Evolutionary conservation across 2,888 invertebrate species (phyloP).

Genomic region (Suillia variegata): DNA sequence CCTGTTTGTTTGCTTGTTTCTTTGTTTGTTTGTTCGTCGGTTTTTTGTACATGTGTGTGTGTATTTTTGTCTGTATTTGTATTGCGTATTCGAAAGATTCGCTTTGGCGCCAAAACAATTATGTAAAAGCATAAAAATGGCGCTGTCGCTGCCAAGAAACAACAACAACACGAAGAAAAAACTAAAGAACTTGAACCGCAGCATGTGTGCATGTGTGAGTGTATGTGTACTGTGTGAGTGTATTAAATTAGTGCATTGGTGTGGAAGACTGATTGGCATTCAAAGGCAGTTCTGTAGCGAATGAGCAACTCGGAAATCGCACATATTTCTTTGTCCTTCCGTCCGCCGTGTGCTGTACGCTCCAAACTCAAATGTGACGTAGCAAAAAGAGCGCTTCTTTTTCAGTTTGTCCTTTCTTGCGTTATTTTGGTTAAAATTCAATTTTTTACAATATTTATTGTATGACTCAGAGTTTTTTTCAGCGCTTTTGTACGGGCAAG

Average conservation of each 20-base stretch:
- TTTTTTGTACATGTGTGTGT: neutral
- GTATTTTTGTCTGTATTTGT: neutral
- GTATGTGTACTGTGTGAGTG: constrained; percentile 16
- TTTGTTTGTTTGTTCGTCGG: too few relatives aligned
- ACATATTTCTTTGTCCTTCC: too few relatives aligned
- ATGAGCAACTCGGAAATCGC: too few relatives aligned
- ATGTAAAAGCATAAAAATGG: neutral
- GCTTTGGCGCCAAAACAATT: neutral
- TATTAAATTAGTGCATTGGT: constrained; percentile 48
- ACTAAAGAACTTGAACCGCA: neutral
- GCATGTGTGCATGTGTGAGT: neutral
- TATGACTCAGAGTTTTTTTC: too few relatives aligned
- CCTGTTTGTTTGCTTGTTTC: too few relatives aligned
- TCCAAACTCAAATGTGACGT: too few relatives aligned
- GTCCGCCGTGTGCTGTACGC: too few relatives aligned
- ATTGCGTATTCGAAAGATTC: neutral
- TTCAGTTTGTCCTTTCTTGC: too few relatives aligned
- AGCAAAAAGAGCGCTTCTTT: too few relatives aligned
- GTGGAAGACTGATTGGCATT: constrained; percentile 54
- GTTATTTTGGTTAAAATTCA: too few relatives aligned
- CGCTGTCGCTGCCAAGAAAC: neutral
- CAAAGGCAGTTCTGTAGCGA: constrained; percentile 1
- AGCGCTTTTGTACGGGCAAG: too few relatives aligned
- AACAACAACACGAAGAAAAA: neutral
- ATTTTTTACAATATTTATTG: too few relatives aligned